phyloP scores from a whole-genome alignment of 1,140 invertebrate species.

The Drosophila ananassae region DNA sequence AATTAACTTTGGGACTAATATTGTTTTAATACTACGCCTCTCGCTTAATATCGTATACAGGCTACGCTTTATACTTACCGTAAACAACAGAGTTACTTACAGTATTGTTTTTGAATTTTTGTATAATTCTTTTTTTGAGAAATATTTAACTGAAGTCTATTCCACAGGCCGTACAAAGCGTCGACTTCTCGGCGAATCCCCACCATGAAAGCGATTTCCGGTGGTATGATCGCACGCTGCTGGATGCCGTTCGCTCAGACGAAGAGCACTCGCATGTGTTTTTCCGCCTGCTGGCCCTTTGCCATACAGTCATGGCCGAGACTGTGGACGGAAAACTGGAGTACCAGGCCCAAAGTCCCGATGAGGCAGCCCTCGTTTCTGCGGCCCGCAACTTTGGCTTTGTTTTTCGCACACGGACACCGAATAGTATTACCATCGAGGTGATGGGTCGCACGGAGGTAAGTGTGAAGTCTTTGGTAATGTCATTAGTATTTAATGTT shows the following conservation, averaged over 20 bases:
- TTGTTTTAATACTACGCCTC: neutral
- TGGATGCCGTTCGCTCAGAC: constrained; percentile 92
- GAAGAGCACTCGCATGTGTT: constrained; percentile 92
- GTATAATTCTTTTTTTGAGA: neutral
- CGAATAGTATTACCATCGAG: constrained; percentile 96
- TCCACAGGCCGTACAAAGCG: constrained; percentile 88
- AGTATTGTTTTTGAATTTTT: neutral
- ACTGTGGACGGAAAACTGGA: constrained; percentile 89
- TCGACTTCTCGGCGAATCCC: constrained; percentile 97
- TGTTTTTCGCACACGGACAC: constrained; percentile 97
- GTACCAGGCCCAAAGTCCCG: constrained; percentile 96
- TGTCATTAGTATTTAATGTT: neutral
- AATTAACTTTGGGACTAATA: neutral
- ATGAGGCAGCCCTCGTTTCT: constrained; percentile 98
- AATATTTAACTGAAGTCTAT: neutral
- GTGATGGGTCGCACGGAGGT: constrained; percentile 93
- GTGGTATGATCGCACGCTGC: constrained; percentile 95
- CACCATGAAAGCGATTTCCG: constrained; percentile 96
- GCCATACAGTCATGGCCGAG: constrained; percentile 99
- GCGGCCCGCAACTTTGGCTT: constrained; percentile 99
- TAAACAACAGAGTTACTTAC: constrained; percentile 2
- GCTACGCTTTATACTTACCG: constrained; percentile 21
- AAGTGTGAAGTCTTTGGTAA: constrained; percentile 4
- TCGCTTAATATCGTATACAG: constrained; percentile 29
- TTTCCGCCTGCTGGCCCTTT: constrained; percentile 94